Conservation (phyloP, 2,113 vertebrate species). For the Scatophagus argus region DNA sequence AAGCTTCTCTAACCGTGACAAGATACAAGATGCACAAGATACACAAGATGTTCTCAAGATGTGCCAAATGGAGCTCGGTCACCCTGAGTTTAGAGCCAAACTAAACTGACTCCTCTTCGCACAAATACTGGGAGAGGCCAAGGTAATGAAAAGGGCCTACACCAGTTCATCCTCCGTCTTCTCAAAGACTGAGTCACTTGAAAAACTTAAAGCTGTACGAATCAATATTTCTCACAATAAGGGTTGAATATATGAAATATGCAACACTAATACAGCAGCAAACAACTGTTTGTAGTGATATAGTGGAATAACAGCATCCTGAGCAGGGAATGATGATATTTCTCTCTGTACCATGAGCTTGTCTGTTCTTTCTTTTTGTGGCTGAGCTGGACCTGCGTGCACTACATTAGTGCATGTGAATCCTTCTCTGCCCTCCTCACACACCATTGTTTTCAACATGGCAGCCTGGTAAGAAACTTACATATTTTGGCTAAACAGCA, state of each 20-base stretch:
- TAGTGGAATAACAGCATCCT: too few species aligned
- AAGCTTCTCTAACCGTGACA: slow-evolving; percentile 38
- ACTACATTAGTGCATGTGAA: too few species aligned
- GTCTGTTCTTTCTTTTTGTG: too few species aligned
- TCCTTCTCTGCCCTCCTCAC: too few species aligned
- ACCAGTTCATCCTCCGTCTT: slow-evolving; percentile 55
- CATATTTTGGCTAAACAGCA: too few species aligned
- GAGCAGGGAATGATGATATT: too few species aligned
- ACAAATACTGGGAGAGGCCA: slow-evolving; percentile 45
- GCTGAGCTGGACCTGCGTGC: too few species aligned
- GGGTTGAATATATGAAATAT: not conserved
- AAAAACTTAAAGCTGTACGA: slow-evolving; percentile 6
- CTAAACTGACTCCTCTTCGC: slow-evolving; percentile 46
- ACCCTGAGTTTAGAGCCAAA: slow-evolving; percentile 52
- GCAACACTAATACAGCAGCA: too few species aligned
- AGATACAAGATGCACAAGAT: slow-evolving; percentile 43
- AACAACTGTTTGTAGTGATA: too few species aligned
- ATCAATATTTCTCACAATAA: slow-evolving; percentile 17
- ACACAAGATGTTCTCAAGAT: slow-evolving; percentile 41
- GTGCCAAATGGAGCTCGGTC: slow-evolving; percentile 45
- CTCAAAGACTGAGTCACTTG: slow-evolving; percentile 41
- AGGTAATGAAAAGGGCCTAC: slow-evolving; percentile 46
- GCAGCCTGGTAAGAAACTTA: too few species aligned
- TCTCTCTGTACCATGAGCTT: too few species aligned
- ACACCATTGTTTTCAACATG: too few species aligned